A percentile compares a stretch with the other conserved stretches of the same genome.
Conservation (phyloP, 2,888 invertebrate species). For the Crioceris asparagi region DNA sequence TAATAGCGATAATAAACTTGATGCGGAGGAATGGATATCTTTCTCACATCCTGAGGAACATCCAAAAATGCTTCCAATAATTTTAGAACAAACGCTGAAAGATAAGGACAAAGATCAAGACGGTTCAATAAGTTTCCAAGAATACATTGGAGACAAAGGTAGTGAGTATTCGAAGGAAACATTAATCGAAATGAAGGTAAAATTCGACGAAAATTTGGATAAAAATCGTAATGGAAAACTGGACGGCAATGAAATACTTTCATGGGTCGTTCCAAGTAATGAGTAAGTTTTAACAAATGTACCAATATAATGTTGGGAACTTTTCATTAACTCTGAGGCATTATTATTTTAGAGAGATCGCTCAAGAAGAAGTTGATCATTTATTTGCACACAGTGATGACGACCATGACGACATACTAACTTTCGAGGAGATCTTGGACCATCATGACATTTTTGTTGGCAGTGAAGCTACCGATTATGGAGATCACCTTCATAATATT, state of each 20-base stretch:
- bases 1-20: conserved; percentile 68
- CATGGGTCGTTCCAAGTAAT: conserved; percentile 87
- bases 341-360: conserved; percentile 56
- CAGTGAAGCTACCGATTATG: conserved; percentile 84
- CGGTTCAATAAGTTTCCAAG: conserved; percentile 71
- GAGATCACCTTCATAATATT: conserved; percentile 71
- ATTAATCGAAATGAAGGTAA: conserved; percentile 62
- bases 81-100: conserved; percentile 69
- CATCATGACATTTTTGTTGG: conserved; percentile 88
- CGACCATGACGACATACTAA: conserved; percentile 68
- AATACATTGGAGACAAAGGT: conserved; percentile 66
- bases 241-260: conserved; percentile 64
- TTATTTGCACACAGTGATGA: conserved; percentile 79
- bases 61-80: conserved; percentile 69
- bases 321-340: conserved; percentile 1
- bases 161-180: conserved; percentile 62
- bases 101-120: conserved; percentile 83
- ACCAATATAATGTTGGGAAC: too few relatives aligned
- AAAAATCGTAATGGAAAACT: conserved; percentile 72
- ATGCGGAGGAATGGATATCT: conserved; percentile 68
- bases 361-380: conserved; percentile 83
- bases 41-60: conserved; percentile 94
- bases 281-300: conserved; percentile 47
- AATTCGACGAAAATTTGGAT: conserved; percentile 81
- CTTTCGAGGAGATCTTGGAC: conserved; percentile 68